These are phyloP conservation scores for Nomada lathburiana DNA, from an alignment of 2,888 invertebrate species.

Conservation along the genomic window DNA sequence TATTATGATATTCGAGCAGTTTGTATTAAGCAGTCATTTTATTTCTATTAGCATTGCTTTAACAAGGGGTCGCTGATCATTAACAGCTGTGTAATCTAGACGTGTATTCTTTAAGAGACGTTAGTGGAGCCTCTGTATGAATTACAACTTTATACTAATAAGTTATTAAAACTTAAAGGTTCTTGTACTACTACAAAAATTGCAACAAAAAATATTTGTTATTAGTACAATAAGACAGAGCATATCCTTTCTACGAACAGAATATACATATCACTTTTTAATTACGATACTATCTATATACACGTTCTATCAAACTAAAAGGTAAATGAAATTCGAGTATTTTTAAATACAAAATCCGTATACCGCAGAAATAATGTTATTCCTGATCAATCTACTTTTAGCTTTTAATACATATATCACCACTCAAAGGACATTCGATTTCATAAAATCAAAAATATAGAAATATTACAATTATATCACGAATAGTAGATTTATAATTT, in stretches of 20 bases:
- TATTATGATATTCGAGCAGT: conserved; percentile 2
- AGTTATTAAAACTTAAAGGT: conserved; percentile 31
- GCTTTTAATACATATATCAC: conserved; percentile 1
- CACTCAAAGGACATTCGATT: conserved; percentile 26
- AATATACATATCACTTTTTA: conserved; percentile 33
- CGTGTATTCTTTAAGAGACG: conserved; percentile 23
- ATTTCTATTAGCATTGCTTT: conserved; percentile 25
- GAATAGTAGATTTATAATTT: conserved; percentile 16
- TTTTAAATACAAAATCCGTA: conserved; percentile 50
- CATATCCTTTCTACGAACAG: conserved; percentile 10
- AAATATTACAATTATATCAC: conserved; percentile 15
- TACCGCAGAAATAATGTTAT: conserved; percentile 43
- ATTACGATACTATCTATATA: conserved; percentile 35
- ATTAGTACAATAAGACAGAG: conserved; percentile 31
- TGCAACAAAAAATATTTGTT: conserved; percentile 36
- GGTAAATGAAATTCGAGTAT: conserved; percentile 48
- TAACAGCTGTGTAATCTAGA: conserved; percentile 20
- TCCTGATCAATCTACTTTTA: conserved; percentile 13
- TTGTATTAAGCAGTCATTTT: conserved; percentile 22
- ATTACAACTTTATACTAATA: conserved; percentile 15
- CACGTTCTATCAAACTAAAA: conserved; percentile 43
- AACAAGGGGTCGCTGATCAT: conserved; percentile 18
- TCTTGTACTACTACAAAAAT: conserved; percentile 43
- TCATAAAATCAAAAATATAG: conserved; percentile 31
- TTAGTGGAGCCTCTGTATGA: conserved; percentile 24